Evolutionary conservation across 1,140 invertebrate species (phyloP), one percentile per base, ranked within the genome.

Genomic region (Anoplolepis gracilipes): DNA sequence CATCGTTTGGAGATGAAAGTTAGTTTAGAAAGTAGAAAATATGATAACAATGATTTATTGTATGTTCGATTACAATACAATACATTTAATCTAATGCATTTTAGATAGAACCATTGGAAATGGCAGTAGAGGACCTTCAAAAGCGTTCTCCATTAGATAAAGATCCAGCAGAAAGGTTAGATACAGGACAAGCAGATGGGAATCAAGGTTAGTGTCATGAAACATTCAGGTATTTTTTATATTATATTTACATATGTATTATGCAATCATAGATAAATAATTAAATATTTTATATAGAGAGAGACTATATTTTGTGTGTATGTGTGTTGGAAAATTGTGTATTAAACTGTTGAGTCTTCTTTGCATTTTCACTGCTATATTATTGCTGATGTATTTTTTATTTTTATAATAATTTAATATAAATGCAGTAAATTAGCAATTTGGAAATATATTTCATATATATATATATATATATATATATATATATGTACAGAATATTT

Each of bases 1-100:
- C 91, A 93, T 36, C 88, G 90, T 76, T 85, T 94, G 75, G 93
- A 94, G 78, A 93, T 94, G 93, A 94, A 94, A 89, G 94, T 94
- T 85, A 86, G 87, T 89, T 72, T 1, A 25, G 19, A 59, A 49
- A 46, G 7, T 78, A 46, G 3, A 36, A 61, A 42, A 28, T 36
- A 5, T 53, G 42, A 49, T 78, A 53, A 16, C 5, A 28, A 57
- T 30, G 16, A 72, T 42, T 25, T 4, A 25, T 65, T n/a, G 2
- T 22, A 7, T 13, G 30, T 33, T 61, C 46, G 0, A 7, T 30
- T 36, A 22, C 49, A 11, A 65, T 39, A 59, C n/a, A 77, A 19
- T 4, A 46, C 13, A 42, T 46, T 57, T 5, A 65, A 81, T 57
- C 42, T 1, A 22, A 72, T 16, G 33, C 42, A 55, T 90, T 91